Percentiles rank a stretch among this genome's conserved stretches.
These are phyloP conservation scores for Pachyramphus minor DNA, from an alignment of 2,113 vertebrate genomes.

Conservation along the genomic window DNA sequence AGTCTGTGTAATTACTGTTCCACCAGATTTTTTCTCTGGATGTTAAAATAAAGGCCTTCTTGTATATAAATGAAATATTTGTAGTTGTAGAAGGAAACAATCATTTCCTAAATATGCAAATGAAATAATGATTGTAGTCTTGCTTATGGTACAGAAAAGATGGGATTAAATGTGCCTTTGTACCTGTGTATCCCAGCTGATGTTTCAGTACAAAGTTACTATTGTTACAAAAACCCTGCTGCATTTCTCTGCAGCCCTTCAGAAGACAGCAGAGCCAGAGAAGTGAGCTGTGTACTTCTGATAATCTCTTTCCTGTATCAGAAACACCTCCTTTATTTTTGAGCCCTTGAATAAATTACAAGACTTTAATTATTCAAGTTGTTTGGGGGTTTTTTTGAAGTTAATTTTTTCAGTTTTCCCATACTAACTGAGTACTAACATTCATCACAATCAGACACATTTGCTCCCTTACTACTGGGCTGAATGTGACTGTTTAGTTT, in stretches of 20 bases:
- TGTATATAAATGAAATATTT: neutral
- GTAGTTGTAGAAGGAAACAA: neutral
- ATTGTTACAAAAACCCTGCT: neutral
- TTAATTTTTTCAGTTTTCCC: neutral
- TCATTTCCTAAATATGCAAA: neutral
- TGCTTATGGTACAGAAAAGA: neutral
- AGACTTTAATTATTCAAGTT: neutral
- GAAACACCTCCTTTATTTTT: neutral
- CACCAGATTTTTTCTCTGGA: neutral
- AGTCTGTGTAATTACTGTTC: neutral
- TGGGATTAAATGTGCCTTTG: neutral
- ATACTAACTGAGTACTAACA: fast-evolving
- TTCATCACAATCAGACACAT: neutral
- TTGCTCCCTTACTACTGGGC: neutral
- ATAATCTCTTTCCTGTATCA: neutral
- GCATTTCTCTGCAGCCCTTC: neutral
- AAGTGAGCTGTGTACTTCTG: neutral
- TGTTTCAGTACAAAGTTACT: neutral
- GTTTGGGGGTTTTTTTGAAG: neutral
- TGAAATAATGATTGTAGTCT: neutral
- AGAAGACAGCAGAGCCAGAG: neutral
- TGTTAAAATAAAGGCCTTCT: neutral
- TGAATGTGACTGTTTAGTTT: neutral
- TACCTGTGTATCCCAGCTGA: neutral
- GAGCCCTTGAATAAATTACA: neutral